Percentiles rank a stretch among this genome's conserved stretches.
phyloP scores from a whole-genome alignment of 2,113 vertebrate species.

The Nannospalax galili region DNA sequence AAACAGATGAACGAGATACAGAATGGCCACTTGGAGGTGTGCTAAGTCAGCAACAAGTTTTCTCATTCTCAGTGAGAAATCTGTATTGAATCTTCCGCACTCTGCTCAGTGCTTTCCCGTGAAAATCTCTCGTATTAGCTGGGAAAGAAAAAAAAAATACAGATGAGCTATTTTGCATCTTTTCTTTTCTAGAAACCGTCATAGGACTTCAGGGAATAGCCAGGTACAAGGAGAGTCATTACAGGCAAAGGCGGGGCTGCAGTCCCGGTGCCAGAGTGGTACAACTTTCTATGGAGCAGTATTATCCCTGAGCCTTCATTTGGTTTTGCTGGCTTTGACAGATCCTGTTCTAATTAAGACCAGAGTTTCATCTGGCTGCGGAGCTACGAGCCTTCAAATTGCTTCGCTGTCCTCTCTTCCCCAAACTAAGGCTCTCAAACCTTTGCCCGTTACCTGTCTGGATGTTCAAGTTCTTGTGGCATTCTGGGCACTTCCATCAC shows the following conservation, averaged over 20 bases:
- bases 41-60: not conserved
- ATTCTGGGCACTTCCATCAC: not conserved
- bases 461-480: conserved; percentile 1
- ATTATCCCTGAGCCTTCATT: not conserved
- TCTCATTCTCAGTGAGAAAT: conserved; percentile 25
- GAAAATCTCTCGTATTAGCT: not conserved
- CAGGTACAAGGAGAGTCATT: not conserved
- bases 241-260: not conserved
- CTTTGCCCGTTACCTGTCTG: not conserved
- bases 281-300: not conserved
- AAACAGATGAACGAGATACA: not conserved
- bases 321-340: not conserved
- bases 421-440: not conserved
- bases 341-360: not conserved
- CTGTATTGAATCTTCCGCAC: not conserved
- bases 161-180: not conserved
- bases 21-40: not conserved
- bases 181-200: not conserved
- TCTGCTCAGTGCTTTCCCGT: not conserved
- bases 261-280: not conserved
- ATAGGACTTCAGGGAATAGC: not conserved
- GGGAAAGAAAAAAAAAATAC: not conserved
- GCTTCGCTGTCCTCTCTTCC: not conserved
- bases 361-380: not conserved
- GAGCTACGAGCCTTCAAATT: not conserved